Conservation (phyloP, 2,888 invertebrate species). For the Hyles lineata region DNA sequence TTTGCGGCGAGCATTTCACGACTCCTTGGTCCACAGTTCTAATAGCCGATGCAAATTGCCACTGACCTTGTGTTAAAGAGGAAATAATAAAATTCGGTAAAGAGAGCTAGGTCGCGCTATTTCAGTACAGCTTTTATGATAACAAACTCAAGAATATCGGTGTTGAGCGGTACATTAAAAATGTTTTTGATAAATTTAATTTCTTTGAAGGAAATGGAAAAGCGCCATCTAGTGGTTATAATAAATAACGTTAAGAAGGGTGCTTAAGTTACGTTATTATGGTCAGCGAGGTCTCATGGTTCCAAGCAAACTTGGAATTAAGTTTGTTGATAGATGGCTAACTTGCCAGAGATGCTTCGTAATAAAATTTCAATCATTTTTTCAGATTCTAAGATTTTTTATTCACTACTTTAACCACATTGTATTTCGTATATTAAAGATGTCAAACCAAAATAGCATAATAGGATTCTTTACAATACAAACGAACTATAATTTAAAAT, state of each 20-base stretch:
- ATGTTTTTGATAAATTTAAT: not conserved
- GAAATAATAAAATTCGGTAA: slow-evolving; percentile 23
- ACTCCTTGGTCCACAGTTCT: no score
- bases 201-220: not conserved
- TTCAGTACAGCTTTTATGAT: slow-evolving; percentile 14
- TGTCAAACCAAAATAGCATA: not conserved
- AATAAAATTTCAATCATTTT: not conserved
- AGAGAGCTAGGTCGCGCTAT: slow-evolving; percentile 4
- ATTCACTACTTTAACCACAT: not conserved
- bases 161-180: not conserved
- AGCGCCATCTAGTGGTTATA: not conserved
- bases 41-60: slow-evolving; percentile 16
- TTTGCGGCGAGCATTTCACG: no score
- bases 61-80: slow-evolving; percentile 17
- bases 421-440: not conserved
- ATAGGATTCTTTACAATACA: not conserved
- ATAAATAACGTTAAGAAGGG: not conserved
- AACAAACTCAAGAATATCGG: not conserved
- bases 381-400: no score
- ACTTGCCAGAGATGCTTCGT: no score
- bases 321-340: no score
- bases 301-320: no score
- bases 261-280: not conserved
- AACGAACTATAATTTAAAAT: not conserved
- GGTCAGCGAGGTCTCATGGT: no score